These are phyloP conservation scores for Scophthalmus maximus DNA, from an alignment of 2,113 vertebrate species.

Conservation along the genomic window DNA sequence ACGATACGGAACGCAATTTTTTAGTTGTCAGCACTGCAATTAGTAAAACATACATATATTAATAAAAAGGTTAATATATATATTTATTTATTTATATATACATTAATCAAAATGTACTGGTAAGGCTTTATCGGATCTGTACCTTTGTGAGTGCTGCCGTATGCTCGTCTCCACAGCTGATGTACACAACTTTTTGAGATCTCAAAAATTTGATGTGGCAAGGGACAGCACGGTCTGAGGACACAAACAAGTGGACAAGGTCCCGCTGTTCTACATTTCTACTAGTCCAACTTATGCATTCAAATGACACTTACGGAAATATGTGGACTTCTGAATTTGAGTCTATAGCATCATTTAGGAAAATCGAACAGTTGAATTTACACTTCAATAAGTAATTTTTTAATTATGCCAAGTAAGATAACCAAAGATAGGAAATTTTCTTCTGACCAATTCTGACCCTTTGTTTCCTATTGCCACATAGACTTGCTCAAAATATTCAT, in stretches of 20 bases:
- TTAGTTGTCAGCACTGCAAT: not conserved
- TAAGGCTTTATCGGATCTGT: slow-evolving; percentile 7
- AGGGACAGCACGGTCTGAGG: slow-evolving; percentile 91
- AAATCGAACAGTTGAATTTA: too few relatives aligned
- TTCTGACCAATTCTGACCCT: too few relatives aligned
- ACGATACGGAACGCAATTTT: not conserved
- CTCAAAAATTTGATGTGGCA: slow-evolving; percentile 96
- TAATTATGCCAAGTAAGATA: too few relatives aligned
- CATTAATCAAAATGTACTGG: not conserved
- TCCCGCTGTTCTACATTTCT: not conserved
- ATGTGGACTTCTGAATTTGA: too few relatives aligned
- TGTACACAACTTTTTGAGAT: slow-evolving; percentile 96
- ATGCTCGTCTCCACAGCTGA: slow-evolving; percentile 94
- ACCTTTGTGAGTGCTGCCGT: slow-evolving; percentile 97
- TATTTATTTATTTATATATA: too few relatives aligned
- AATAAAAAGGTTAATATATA: too few relatives aligned
- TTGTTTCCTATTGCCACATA: too few relatives aligned
- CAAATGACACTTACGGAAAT: not conserved
- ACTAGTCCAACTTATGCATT: not conserved
- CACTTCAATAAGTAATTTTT: too few relatives aligned
- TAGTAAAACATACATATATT: too few relatives aligned
- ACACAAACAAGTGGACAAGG: not conserved
- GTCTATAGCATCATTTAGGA: too few relatives aligned
- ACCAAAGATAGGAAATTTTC: too few relatives aligned
- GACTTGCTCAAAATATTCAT: too few relatives aligned